These are phyloP conservation scores for Chaetodon auriga DNA, from an alignment of 2,113 vertebrate genomes.

Conservation along the genomic window DNA sequence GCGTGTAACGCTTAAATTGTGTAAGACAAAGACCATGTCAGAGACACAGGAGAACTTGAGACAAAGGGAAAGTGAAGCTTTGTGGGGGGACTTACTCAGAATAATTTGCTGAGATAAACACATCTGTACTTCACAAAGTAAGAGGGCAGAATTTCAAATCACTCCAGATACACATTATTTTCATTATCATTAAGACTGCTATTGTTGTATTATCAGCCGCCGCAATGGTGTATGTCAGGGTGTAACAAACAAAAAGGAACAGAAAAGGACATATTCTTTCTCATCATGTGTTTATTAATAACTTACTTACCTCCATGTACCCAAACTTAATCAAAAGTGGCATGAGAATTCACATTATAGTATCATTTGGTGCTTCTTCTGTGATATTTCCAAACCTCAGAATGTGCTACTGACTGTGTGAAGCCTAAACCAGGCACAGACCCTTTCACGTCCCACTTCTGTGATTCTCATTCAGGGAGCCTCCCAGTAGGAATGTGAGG, in stretches of 20 bases:
- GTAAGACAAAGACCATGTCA: slow-evolving; percentile 96
- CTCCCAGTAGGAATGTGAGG: slow-evolving; percentile 58
- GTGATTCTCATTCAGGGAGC: slow-evolving; percentile 53
- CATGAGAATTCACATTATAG: slow-evolving; percentile 55
- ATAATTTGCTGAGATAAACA: slow-evolving; percentile 81
- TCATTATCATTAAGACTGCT: background rate
- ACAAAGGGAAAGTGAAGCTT: slow-evolving; percentile 87
- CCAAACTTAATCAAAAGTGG: slow-evolving; percentile 44
- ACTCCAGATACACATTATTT: slow-evolving; percentile 9
- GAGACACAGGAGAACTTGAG: slow-evolving; percentile 91
- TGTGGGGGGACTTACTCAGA: slow-evolving; percentile 84
- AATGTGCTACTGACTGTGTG: slow-evolving; percentile 53
- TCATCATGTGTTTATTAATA: slow-evolving; percentile 22
- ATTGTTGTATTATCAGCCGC: background rate
- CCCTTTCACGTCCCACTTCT: slow-evolving; percentile 32
- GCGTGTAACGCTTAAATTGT: slow-evolving; percentile 97
- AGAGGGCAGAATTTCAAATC: slow-evolving; percentile 20
- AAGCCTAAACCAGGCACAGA: slow-evolving; percentile 37
- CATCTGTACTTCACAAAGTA: slow-evolving; percentile 72
- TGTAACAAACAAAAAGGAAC: background rate
- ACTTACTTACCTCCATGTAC: slow-evolving; percentile 45
- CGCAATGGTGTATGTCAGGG: background rate
- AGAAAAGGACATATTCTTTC: background rate
- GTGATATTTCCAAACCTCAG: slow-evolving; percentile 48
- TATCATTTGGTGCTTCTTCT: slow-evolving; percentile 43